Evolutionary conservation across 2,888 invertebrate genomes (phyloP).

Genomic region (Amblyteles armatorius): DNA sequence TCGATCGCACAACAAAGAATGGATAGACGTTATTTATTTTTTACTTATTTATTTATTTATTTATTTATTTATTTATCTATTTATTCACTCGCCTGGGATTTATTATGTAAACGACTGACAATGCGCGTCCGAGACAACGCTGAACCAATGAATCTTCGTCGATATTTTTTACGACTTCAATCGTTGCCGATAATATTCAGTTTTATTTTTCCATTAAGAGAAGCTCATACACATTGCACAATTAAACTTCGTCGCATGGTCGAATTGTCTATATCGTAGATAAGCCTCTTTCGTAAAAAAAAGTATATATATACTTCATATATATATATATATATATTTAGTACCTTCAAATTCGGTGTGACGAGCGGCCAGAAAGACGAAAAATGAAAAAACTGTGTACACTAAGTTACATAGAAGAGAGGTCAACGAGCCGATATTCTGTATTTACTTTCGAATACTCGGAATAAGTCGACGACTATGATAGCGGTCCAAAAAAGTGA

Average conservation of each 20-base stretch:
- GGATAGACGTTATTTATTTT: not conserved
- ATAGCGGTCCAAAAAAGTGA: constrained; percentile 80
- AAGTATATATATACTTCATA: not conserved
- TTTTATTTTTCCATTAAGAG: constrained; percentile 11
- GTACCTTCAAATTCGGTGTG: constrained; percentile 42
- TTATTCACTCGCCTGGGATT: constrained; percentile 3
- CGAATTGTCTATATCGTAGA: constrained; percentile 43
- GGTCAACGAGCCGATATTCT: constrained; percentile 31
- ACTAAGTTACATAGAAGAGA: constrained; percentile 22
- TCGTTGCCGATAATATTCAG: not conserved
- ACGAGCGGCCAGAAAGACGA: constrained; percentile 21
- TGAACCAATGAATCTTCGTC: constrained; percentile 45
- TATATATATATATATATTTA: constrained; percentile 10
- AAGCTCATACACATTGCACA: not conserved
- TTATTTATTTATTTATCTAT: not conserved
- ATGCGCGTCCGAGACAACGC: constrained; percentile 40
- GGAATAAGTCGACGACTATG: constrained; percentile 67
- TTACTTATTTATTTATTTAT: not conserved
- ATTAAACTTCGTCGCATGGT: constrained; percentile 12
- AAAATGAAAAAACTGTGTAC: constrained; percentile 18
- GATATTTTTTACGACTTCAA: constrained; percentile 33
- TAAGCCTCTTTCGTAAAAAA: constrained; percentile 39
- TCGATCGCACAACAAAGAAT: constrained; percentile 31
- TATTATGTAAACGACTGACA: constrained; percentile 37
- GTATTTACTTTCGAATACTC: constrained; percentile 57